Evolutionary conservation across 92 coral and sea anemone species (phyloP).

Genomic region (Phenganax subtilis): DNA sequence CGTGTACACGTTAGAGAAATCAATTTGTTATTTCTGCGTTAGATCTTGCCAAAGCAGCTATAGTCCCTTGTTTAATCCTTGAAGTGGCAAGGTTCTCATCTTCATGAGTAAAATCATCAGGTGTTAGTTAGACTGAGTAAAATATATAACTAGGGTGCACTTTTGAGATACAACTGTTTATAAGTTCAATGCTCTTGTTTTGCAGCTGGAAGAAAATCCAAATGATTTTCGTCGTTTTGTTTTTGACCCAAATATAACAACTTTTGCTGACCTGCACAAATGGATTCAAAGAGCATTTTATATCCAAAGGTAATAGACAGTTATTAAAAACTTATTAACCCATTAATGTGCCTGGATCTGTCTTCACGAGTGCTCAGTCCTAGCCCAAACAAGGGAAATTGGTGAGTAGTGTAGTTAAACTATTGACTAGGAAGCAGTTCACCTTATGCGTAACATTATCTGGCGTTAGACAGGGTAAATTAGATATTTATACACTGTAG

Average conservation of each 20-base stretch:
- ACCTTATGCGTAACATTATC: neutral
- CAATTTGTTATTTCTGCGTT: neutral
- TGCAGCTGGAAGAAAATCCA: constrained; percentile 54
- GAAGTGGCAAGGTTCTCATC: neutral
- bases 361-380: too few relatives aligned
- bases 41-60: neutral
- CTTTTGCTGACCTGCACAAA: constrained; percentile 70
- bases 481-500: too few relatives aligned
- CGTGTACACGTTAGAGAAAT: neutral
- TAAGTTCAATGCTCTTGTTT: constrained; percentile 18
- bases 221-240: constrained; percentile 72
- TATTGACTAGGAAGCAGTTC: neutral
- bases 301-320: constrained; percentile 57
- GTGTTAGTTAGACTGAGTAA: neutral
- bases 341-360: neutral
- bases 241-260: constrained; percentile 93
- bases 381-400: too few relatives aligned
- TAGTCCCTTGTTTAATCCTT: neutral
- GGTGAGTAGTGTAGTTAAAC: too few relatives aligned
- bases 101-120: neutral
- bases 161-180: neutral
- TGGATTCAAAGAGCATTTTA: constrained; percentile 80
- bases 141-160: neutral
- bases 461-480: too few relatives aligned
- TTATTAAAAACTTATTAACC: neutral